Conservation (phyloP, 2,888 invertebrate species). For the Aleiodes leptofemur region DNA sequence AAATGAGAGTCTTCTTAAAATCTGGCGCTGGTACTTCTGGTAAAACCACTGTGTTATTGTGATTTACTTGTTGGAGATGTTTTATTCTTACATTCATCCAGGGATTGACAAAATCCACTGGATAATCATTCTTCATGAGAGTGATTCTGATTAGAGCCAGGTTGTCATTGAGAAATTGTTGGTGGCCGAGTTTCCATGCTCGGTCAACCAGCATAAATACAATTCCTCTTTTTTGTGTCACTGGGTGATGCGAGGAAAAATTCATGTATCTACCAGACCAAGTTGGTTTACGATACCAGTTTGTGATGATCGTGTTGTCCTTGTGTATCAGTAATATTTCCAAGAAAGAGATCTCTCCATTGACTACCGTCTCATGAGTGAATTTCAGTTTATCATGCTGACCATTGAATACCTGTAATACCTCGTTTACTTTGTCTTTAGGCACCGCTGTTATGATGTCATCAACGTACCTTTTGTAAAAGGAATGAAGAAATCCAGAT, state of each 20-base stretch:
- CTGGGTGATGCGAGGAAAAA: conserved; percentile 29
- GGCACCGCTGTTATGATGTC: conserved; percentile 39
- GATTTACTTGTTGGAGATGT: not conserved
- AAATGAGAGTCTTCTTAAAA: too few relatives aligned
- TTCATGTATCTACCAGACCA: conserved; percentile 36
- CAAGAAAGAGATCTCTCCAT: conserved; percentile 7
- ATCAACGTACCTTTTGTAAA: conserved; percentile 46
- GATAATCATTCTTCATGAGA: conserved; percentile 24
- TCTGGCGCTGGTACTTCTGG: not conserved
- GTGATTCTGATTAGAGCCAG: conserved; percentile 15
- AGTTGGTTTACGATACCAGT: conserved; percentile 41
- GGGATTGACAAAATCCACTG: not conserved
- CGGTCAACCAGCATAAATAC: conserved; percentile 31
- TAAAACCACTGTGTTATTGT: not conserved
- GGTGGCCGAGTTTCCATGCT: not conserved
- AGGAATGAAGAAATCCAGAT: too few relatives aligned
- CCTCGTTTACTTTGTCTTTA: not conserved
- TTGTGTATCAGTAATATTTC: too few relatives aligned
- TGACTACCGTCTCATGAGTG: conserved; percentile 21
- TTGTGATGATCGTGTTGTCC: too few relatives aligned
- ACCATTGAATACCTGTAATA: not conserved
- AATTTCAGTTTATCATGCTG: not conserved
- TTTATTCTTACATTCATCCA: not conserved
- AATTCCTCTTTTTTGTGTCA: conserved; percentile 27
- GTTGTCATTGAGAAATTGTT: conserved; percentile 22